Evolutionary conservation across 2,113 vertebrate species (phyloP).

Genomic region (Chlorocebus sabaeus): DNA sequence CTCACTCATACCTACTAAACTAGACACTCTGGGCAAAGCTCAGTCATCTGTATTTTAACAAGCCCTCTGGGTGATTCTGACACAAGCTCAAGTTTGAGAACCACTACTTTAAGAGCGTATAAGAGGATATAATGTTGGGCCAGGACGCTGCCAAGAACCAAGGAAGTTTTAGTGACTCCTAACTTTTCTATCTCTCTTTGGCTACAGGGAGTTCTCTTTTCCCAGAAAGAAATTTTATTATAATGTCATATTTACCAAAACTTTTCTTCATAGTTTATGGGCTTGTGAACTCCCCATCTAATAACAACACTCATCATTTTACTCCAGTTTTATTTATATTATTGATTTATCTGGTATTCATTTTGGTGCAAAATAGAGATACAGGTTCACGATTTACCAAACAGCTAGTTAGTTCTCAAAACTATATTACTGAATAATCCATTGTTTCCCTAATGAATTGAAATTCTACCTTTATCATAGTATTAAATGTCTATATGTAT

Average conservation of each 20-base stretch:
- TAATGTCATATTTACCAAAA: neutral
- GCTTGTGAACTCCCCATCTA: neutral
- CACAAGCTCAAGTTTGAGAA: neutral
- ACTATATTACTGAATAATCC: neutral
- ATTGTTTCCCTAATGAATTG: neutral
- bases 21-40: neutral
- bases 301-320: neutral
- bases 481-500: neutral
- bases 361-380: neutral
- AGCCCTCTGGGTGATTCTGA: neutral
- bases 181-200: neutral
- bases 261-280: neutral
- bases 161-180: neutral
- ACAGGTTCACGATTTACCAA: neutral
- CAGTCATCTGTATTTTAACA: neutral
- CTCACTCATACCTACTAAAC: neutral
- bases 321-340: neutral
- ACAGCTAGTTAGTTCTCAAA: neutral
- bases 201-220: neutral
- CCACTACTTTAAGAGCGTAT: neutral
- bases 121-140: neutral
- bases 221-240: neutral
- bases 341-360: neutral
- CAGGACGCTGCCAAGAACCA: neutral
- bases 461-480: slow-evolving; percentile 15